Base-by-base conservation (phyloP, 2,113 vertebrate species). In the Ctenodactylus gundi region DNA sequence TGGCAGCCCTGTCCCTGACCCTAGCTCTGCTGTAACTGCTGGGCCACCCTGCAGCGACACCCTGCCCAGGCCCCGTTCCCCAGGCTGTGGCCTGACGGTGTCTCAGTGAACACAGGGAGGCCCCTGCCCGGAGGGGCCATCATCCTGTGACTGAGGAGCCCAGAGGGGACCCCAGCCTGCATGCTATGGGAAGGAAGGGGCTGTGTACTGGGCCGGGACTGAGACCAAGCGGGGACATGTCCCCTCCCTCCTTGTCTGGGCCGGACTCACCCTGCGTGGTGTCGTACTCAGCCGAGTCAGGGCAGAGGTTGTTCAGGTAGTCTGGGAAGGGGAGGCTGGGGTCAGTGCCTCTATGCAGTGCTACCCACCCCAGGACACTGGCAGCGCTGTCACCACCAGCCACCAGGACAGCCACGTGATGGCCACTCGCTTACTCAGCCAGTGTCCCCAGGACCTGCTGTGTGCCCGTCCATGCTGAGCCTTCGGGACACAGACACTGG, bases 231-330 rank as follows among this genome's bases (percentile, higher is more conserved):
- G 20, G 39, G 46, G 18, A 5, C 0, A 18, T 1, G 25, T 9
- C 7, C 12, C n/a, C 62, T 13, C n/a, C 14, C 65, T 49, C 62
- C 0, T 0, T 4, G 25, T 12, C 57, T 29, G 21, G 1, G 7
- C 15, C 15, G 46, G 51, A 95, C 96, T 98, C 98, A 99, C 99
- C 99, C 98, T 99, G 99, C 18, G 99, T 99, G 96, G 98, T 98
- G 97, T 99, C 99, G 96, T 99, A 99, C 94, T 99, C 99, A 29
- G 98, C 98, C 9, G 99, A 99, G 97, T 99, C 99, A 1, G 99
- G 99, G 77, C 99, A 99, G 83, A 99, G 99, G 97, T 99, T 99
- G 98, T 99, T 99, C 97, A 99, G 98, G 97, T 99, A 99, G 98
- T 99, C 99, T 99, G 98, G 68, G 94, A 92, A 87, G 94, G 93